Evolutionary conservation across 1,140 invertebrate species (phyloP).

Genomic region (Zeugodacus cucurbitae): DNA sequence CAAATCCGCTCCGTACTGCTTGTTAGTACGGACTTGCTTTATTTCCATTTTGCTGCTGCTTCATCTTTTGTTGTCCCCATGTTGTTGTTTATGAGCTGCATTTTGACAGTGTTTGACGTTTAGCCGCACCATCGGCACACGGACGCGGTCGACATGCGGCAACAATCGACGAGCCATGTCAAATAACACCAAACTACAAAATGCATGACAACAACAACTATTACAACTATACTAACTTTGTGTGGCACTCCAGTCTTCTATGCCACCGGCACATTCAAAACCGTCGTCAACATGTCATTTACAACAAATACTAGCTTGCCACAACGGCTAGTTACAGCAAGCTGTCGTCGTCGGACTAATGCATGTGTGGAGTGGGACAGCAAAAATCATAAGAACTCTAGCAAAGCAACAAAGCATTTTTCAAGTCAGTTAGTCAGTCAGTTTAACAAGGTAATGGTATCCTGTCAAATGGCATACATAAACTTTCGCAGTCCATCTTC

Average conservation of each 20-base stretch:
- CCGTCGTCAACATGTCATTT: constrained; percentile 30
- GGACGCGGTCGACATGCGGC: background rate
- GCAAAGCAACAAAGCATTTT: constrained; percentile 8
- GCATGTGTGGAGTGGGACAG: background rate
- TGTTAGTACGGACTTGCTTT: background rate
- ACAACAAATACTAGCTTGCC: constrained; percentile 1
- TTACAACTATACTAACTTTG: background rate
- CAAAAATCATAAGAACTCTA: constrained; percentile 2
- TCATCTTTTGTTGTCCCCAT: background rate
- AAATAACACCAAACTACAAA: constrained; percentile 30
- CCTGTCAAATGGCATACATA: constrained; percentile 36
- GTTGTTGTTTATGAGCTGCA: constrained; percentile 29
- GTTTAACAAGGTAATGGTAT: constrained; percentile 38
- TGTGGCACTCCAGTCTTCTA: background rate
- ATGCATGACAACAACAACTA: background rate
- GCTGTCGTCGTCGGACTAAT: background rate
- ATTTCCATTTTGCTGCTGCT: background rate
- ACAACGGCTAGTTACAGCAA: background rate
- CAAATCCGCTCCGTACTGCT: constrained; percentile 16
- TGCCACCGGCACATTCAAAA: constrained; percentile 18
- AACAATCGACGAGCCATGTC: constrained; percentile 10
- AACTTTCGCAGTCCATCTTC: constrained; percentile 34
- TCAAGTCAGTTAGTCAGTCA: constrained; percentile 12
- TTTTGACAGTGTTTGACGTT: constrained; percentile 37
- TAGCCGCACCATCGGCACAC: constrained; percentile 25